phyloP scores from a whole-genome alignment of 2,888 invertebrate species.

The Sphaeridia pumilis region DNA sequence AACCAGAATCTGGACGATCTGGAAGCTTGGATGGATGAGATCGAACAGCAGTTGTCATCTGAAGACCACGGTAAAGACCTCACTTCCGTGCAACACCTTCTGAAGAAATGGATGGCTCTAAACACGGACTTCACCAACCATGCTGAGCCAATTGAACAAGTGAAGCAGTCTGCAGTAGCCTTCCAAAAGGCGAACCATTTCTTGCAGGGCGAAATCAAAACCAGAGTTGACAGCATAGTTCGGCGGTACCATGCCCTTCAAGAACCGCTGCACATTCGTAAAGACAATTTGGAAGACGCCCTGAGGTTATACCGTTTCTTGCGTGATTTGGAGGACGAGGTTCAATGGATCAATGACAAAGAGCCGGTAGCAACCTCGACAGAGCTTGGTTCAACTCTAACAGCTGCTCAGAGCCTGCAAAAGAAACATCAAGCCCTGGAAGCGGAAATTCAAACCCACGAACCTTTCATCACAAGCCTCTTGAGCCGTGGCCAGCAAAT shows the following conservation, averaged over 20 bases:
- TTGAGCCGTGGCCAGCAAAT: conserved; percentile 63
- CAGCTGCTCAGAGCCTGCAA: conserved; percentile 64
- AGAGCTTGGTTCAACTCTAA: conserved; percentile 49
- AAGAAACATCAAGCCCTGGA: conserved; percentile 90
- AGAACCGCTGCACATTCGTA: conserved; percentile 79
- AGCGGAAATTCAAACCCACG: conserved; percentile 74
- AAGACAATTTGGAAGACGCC: conserved; percentile 87
- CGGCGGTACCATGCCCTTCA: conserved; percentile 64
- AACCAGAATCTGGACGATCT: conserved; percentile 83
- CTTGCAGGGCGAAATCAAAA: conserved; percentile 73
- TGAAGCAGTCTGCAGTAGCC: conserved; percentile 65
- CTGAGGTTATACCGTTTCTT: conserved; percentile 76
- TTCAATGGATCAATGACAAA: conserved; percentile 77
- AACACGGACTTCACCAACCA: conserved; percentile 77
- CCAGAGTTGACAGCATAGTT: conserved; percentile 55
- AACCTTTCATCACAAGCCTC: conserved; percentile 66
- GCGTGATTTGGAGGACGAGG: conserved; percentile 82
- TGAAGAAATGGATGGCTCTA: conserved; percentile 51
- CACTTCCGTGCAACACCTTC: conserved; percentile 66
- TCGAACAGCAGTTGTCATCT: conserved; percentile 61
- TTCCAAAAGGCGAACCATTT: conserved; percentile 74
- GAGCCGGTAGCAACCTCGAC: conserved; percentile 57
- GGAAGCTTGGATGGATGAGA: conserved; percentile 83
- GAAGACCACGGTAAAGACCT: conserved; percentile 79
- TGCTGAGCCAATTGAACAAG: conserved; percentile 64